Base-by-base conservation (phyloP, 1,140 invertebrate species). In the Cyrtorhinus lividipennis region DNA sequence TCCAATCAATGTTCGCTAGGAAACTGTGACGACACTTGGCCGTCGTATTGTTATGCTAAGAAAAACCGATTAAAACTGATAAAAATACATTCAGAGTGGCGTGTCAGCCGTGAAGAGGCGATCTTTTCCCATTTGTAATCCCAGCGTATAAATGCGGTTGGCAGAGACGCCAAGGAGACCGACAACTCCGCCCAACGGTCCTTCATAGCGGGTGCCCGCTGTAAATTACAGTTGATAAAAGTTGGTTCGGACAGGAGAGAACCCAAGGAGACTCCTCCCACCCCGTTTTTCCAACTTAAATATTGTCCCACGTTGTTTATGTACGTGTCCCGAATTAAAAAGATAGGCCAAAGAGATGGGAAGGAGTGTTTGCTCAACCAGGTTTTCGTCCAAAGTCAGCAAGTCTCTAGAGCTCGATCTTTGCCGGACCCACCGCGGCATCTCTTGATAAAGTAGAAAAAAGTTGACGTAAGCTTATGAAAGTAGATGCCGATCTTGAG, bases 291-390 rank as follows among this genome's bases (percentile, higher is more conserved):
- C 30, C 30, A 53, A 53, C 48, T 53, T 53, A 53, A 53, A 53
- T 53, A 53, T 53, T 53, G 48, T 53, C 48, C 48, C 20, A 15
- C 20, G 12, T 53, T 59, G 58, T 59, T 59, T 59, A 59, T 59
- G 58, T 59, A 59, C 58, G 58, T 59, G 58, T 59, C 26, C 24
- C 58, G 58, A 59, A 59, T 59, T 59, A 30, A 59, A 59, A 59
- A 59, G 58, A 59, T 59, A 30, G 27, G 13, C 15, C 24, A 2
- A 59, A 59, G 58, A 30, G 24, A 59, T 8, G 2, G 26, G 27
- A 59, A 59, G 24, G 48, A 12, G 48, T 12, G 48, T 38, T 38
- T 38, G 30, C 30, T 15, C 15, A 38, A n/a, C n/a, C n/a, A 5
- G 30, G 30, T 5, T 38, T 53, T 53, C 20, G 20, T 53, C 20